Conservation (phyloP, 2,797 vertebrate genomes). For the Cyclura pinguis region DNA sequence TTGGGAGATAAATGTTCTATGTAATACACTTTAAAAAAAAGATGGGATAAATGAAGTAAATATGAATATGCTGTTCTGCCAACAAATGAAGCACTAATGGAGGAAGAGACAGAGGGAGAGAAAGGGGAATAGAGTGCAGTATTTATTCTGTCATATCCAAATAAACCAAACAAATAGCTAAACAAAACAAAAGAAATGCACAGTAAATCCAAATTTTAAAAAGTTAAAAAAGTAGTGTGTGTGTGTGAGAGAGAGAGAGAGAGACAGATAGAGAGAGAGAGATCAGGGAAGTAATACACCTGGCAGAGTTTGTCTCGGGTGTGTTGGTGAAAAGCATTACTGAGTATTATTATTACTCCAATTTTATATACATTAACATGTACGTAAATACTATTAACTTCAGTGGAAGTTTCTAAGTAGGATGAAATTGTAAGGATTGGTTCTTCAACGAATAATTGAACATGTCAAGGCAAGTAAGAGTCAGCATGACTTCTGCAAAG, state of each 20-base stretch:
- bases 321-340: neutral
- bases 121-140: neutral
- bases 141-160: neutral
- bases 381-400: neutral
- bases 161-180: neutral
- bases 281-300: neutral
- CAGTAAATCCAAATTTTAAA: neutral
- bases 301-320: neutral
- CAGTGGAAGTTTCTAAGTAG: neutral
- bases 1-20: accelerated
- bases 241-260: neutral
- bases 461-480: neutral
- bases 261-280: too few species aligned
- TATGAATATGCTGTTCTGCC: slow-evolving; percentile 3
- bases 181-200: neutral
- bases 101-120: neutral
- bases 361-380: neutral
- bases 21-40: neutral
- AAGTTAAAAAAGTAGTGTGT: too few species aligned
- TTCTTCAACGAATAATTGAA: neutral
- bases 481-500: neutral
- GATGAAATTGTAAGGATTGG: neutral
- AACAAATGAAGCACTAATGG: slow-evolving; percentile 22
- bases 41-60: neutral
- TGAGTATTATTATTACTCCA: neutral